Evolutionary conservation across 1,140 invertebrate genomes (phyloP).

Genomic region (Hycleus phaleratus): DNA sequence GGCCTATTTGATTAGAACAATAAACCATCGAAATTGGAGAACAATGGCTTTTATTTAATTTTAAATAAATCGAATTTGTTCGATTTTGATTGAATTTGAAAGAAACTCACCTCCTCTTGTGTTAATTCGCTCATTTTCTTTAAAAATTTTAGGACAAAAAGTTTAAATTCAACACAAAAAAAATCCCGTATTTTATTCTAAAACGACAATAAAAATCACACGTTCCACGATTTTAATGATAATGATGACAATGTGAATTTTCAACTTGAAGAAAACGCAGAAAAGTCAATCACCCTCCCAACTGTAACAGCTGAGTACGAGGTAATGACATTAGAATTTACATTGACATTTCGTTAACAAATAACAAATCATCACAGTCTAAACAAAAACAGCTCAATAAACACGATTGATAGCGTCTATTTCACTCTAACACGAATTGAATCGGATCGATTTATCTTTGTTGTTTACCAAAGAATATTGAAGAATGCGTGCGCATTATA

Average conservation of each 20-base stretch:
- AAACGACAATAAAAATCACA: not conserved
- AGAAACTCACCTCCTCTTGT: conserved; percentile 59
- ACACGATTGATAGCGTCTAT: not conserved
- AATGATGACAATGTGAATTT: conserved; percentile 5
- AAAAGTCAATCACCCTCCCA: conserved; percentile 34
- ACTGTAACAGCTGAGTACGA: conserved; percentile 27
- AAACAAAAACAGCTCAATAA: conserved; percentile 11
- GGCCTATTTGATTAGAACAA: too few relatives aligned
- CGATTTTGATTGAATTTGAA: not conserved
- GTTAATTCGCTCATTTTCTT: conserved; percentile 58
- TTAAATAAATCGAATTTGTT: not conserved
- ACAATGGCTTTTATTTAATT: too few relatives aligned
- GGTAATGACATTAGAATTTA: conserved; percentile 24
- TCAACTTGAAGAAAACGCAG: conserved; percentile 22
- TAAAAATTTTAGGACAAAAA: conserved; percentile 6
- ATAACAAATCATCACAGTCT: conserved; percentile 24
- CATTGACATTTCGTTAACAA: conserved; percentile 17
- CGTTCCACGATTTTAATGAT: not conserved
- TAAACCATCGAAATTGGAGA: too few relatives aligned
- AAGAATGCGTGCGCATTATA: conserved; percentile 6
- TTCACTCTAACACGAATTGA: not conserved
- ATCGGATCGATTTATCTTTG: not conserved
- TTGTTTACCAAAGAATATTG: not conserved
- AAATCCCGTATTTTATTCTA: not conserved
- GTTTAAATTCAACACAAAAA: not conserved